These are phyloP conservation scores for Brachyhypopomus occidentalis DNA, from an alignment of 2,113 vertebrate species.

Conservation along the genomic window DNA sequence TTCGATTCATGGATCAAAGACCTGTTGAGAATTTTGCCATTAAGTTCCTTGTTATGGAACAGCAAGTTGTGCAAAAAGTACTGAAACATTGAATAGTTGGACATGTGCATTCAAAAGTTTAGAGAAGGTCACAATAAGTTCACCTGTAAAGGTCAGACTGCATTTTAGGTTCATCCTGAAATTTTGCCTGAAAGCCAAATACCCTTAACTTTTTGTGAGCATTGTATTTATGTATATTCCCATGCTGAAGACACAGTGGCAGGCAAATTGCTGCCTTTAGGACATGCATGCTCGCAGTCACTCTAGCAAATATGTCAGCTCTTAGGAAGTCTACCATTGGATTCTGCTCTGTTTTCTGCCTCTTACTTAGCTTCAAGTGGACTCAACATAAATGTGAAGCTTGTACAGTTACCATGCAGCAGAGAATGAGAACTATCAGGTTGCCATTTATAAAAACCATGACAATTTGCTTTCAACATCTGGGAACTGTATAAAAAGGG, in stretches of 20 bases:
- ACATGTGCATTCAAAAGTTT: too few relatives aligned
- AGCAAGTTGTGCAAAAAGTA: too few relatives aligned
- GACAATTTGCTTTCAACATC: neutral
- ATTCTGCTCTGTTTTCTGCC: neutral
- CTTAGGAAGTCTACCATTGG: neutral
- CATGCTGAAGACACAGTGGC: neutral
- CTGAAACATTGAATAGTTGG: too few relatives aligned
- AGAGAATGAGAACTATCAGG: neutral
- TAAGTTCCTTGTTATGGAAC: too few relatives aligned
- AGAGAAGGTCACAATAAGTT: too few relatives aligned
- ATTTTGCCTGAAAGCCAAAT: too few relatives aligned
- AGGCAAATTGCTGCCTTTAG: neutral
- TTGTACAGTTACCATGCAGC: neutral
- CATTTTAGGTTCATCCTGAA: too few relatives aligned
- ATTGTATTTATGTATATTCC: neutral
- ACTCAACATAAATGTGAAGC: neutral
- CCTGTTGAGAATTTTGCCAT: too few relatives aligned
- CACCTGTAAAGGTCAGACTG: too few relatives aligned
- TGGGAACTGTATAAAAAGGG: neutral
- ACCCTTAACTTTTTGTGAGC: too few relatives aligned
- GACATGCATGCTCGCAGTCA: constrained; percentile 9
- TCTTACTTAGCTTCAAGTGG: neutral
- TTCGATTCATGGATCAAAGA: too few relatives aligned
- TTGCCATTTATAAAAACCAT: neutral
- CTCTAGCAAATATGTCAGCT: neutral